phyloP scores from a whole-genome alignment of 2,797 vertebrate genomes.

The Clarias fuscus region DNA sequence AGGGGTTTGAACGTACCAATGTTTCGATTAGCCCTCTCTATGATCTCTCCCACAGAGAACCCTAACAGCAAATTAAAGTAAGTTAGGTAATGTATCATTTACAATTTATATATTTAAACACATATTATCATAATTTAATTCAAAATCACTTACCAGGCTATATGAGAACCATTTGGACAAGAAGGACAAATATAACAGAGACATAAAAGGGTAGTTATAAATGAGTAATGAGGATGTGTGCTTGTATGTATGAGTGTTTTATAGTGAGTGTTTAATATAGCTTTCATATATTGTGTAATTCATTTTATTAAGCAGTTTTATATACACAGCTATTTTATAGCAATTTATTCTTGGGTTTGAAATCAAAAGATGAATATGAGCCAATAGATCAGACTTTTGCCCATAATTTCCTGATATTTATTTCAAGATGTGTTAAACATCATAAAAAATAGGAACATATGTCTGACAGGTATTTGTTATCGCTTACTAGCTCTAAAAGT shows the following conservation, averaged over 20 bases:
- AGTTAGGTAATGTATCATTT: neutral
- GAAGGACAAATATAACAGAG: neutral
- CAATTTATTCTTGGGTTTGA: neutral
- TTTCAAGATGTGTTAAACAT: neutral
- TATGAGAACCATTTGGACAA: slow-evolving; percentile 7
- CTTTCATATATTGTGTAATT: neutral
- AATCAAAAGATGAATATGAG: neutral
- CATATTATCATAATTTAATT: neutral
- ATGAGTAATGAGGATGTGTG: neutral
- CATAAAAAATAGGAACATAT: neutral
- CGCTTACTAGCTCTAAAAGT: too few relatives aligned
- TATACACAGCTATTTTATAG: neutral
- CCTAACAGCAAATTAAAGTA: neutral
- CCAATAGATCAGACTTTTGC: neutral
- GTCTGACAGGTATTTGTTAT: neutral
- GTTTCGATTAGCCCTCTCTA: slow-evolving; percentile 6
- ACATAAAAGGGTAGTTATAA: slow-evolving; percentile 1
- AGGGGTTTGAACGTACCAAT: neutral
- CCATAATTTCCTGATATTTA: neutral
- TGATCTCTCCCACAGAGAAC: slow-evolving; percentile 9
- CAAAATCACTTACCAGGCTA: slow-evolving; percentile 11
- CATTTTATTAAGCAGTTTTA: too few relatives aligned
- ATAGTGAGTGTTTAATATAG: neutral
- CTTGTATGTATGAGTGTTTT: neutral
- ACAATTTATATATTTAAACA: neutral